Base-by-base conservation (phyloP, 2,888 invertebrate species). In the Drosophila rellima region DNA sequence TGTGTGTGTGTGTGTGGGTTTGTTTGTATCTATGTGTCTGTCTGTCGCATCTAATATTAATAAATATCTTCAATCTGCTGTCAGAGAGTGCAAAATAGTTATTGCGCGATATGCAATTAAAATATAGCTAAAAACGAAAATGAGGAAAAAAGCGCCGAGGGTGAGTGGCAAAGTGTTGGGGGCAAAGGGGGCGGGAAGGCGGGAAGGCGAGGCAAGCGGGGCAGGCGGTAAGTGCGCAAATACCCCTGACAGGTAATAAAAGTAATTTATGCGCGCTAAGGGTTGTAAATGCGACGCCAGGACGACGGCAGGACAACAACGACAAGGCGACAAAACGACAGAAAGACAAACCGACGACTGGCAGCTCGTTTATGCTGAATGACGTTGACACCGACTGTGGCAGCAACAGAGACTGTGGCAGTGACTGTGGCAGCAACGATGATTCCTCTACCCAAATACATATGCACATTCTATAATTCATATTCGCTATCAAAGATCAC, bases 241-340 rank as follows among this genome's bases (percentile, higher is more conserved):
- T 88, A 89, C 89, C 89, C 82, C 85, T 91, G 91, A 91, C 91
- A 91, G 91, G 92, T 91, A 91, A 91, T 91, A 91, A 91, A 91
- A 90, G 90, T 91, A 89, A 91, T 91, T 91, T 91, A 91, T 91
- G 91, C 83, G 74, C 80, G 72, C 86, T 82, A 91, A 91, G 91
- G 92, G 91, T 91, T 90, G 92, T 76, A 85, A 88, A 75, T 64
- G 88, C 87, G 77, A 73, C 65, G 68, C 68, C 71, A 62, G 83
- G 74, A 74, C 74, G 72, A 60, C 51, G 54, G 47, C 56, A 60
- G 56, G 57, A 55, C 57, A 13, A 31, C 48, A 62, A 65, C 26
- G 7, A 26, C 26, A 26, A 26, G n/a, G n/a, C 1, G 7, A 26
- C 26, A 66, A 78, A 26, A 6, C 6, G 26, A 26, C 26, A 26